Evolutionary conservation across 2,888 invertebrate genomes (phyloP).

Genomic region (Zele albiditarsus): DNA sequence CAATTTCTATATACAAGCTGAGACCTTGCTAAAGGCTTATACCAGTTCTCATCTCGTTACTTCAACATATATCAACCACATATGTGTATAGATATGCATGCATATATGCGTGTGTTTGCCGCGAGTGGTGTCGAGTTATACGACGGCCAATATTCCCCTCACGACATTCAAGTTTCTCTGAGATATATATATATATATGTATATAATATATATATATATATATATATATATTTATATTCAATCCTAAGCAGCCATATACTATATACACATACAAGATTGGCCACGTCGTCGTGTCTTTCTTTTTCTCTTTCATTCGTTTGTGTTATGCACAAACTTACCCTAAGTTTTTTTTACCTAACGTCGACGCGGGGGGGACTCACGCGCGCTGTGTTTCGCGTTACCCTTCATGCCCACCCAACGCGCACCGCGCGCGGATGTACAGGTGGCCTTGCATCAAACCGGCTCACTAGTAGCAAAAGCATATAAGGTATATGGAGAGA

Average conservation of each 20-base stretch:
- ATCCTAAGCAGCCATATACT: slow-evolving; percentile 29
- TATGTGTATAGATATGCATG: background rate
- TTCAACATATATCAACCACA: background rate
- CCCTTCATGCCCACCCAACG: slow-evolving; percentile 64
- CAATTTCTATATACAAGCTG: slow-evolving; percentile 27
- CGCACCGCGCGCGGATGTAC: slow-evolving; percentile 56
- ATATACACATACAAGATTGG: slow-evolving; percentile 27
- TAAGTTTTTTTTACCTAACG: slow-evolving; percentile 47
- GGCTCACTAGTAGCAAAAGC: slow-evolving; percentile 23
- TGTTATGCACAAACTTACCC: slow-evolving; percentile 51
- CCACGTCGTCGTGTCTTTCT: background rate
- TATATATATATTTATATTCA: background rate
- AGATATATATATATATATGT: slow-evolving; percentile 15
- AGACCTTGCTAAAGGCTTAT: slow-evolving; percentile 36
- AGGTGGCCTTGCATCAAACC: slow-evolving; percentile 60
- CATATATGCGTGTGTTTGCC: slow-evolving; percentile 9
- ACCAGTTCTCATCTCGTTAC: slow-evolving; percentile 24
- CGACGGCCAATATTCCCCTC: slow-evolving; percentile 36
- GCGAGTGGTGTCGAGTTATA: slow-evolving; percentile 47
- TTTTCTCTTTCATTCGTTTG: slow-evolving; percentile 45
- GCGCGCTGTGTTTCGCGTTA: slow-evolving; percentile 54
- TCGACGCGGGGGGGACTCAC: slow-evolving; percentile 38
- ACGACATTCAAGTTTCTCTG: slow-evolving; percentile 33
- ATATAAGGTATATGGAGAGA: slow-evolving; percentile 6
- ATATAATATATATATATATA: background rate